These are phyloP conservation scores for Pammene aurita DNA, from an alignment of 2,888 invertebrate species.

Conservation along the genomic window DNA sequence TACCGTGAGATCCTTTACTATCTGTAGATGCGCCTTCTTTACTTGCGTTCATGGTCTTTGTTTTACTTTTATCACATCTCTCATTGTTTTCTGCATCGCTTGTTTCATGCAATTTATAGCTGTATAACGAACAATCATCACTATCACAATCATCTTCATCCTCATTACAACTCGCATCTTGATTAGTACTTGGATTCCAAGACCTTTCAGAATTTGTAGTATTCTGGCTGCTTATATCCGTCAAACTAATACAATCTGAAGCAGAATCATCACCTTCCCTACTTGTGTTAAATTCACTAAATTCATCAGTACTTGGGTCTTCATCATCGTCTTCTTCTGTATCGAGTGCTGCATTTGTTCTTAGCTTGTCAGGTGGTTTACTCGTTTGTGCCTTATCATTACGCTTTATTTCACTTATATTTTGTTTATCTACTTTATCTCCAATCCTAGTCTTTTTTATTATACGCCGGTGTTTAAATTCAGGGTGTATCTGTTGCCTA, in stretches of 20 bases:
- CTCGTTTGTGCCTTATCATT: background rate
- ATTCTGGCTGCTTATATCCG: background rate
- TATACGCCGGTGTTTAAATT: slow-evolving; percentile 2
- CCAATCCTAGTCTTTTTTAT: background rate
- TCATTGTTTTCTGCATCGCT: background rate
- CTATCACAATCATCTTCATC: background rate
- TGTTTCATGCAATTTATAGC: background rate
- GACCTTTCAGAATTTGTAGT: background rate
- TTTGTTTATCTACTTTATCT: background rate
- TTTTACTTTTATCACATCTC: background rate
- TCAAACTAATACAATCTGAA: background rate
- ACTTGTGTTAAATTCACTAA: background rate
- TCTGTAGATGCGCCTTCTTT: background rate
- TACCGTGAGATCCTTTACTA: background rate
- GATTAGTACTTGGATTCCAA: background rate
- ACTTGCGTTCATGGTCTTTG: background rate
- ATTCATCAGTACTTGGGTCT: background rate
- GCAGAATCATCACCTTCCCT: background rate
- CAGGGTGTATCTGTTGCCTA: slow-evolving; percentile 3
- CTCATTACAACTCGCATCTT: background rate
- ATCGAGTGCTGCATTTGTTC: background rate
- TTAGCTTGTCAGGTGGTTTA: background rate
- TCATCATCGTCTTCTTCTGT: background rate
- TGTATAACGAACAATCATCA: background rate
- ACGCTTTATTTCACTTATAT: too few species aligned